phyloP scores from a whole-genome alignment of 2,113 vertebrate species.

The Myrmophylax atrothorax region DNA sequence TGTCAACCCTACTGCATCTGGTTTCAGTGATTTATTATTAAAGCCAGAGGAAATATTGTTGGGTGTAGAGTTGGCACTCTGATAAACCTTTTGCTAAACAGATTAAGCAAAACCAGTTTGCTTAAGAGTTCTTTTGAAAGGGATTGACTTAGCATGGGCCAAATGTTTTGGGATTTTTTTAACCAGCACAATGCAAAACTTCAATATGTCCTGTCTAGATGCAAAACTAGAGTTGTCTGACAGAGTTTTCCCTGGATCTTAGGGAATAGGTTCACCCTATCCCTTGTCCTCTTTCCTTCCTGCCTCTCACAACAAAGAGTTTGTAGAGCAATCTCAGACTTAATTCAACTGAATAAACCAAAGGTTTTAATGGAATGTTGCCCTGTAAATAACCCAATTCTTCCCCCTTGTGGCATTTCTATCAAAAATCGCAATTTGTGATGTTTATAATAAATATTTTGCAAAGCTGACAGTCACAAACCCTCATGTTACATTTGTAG shows the following conservation, averaged over 20 bases:
- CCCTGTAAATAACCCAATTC: constrained; percentile 1
- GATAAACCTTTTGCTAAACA: not conserved
- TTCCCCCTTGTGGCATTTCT: constrained; percentile 45
- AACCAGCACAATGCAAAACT: not conserved
- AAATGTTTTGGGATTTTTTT: not conserved
- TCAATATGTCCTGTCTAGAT: not conserved
- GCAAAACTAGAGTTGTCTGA: not conserved
- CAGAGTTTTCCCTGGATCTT: not conserved
- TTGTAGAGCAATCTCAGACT: not conserved
- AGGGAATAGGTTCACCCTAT: not conserved
- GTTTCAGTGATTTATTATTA: not conserved
- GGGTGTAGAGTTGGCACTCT: not conserved
- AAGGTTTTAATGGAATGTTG: not conserved
- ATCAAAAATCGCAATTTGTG: not conserved
- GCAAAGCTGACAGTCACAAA: not conserved
- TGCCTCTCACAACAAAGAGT: not conserved
- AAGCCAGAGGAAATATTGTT: not conserved
- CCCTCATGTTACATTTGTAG: not conserved
- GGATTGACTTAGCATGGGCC: not conserved
- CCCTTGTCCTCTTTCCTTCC: not conserved
- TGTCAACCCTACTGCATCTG: not conserved
- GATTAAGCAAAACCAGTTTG: not conserved
- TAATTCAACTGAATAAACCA: not conserved
- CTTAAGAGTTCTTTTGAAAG: not conserved
- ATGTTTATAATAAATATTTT: not conserved